phyloP scores from a whole-genome alignment of 1,140 invertebrate genomes.

The Zophobas morio region DNA sequence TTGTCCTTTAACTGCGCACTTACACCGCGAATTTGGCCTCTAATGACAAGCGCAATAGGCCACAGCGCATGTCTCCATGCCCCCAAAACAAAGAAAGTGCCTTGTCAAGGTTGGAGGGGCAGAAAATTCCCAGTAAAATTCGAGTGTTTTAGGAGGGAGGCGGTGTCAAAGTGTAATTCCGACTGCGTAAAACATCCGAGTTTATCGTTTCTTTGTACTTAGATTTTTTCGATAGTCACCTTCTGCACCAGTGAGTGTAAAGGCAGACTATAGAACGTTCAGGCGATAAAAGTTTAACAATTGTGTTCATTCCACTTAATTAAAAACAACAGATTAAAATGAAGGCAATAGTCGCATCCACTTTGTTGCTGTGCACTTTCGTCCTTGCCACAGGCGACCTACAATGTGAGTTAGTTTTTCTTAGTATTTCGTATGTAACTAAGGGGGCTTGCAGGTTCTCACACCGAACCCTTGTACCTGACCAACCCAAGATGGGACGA shows the following conservation, averaged over 20 bases:
- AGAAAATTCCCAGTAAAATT: constrained; percentile 43
- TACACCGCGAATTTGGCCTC: constrained; percentile 30
- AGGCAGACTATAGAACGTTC: constrained; percentile 71
- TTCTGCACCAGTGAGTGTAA: constrained; percentile 94
- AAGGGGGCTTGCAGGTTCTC: constrained; percentile 19
- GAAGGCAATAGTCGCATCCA: constrained; percentile 67
- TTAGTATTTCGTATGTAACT: constrained; percentile 23
- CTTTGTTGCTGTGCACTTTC: constrained; percentile 61
- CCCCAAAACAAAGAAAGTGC: constrained; percentile 52
- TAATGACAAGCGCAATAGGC: constrained; percentile 45
- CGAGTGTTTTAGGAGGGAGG: constrained; percentile 20
- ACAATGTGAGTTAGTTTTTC: constrained; percentile 70
- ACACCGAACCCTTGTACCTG: not conserved
- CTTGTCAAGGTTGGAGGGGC: constrained; percentile 47
- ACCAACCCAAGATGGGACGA: constrained; percentile 72
- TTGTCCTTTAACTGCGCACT: constrained; percentile 38
- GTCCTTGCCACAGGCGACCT: constrained; percentile 67
- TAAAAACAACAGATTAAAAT: constrained; percentile 63
- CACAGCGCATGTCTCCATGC: constrained; percentile 23
- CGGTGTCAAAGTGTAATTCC: constrained; percentile 37
- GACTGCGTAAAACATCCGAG: constrained; percentile 24
- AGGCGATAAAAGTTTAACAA: constrained; percentile 10
- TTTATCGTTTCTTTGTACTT: constrained; percentile 38
- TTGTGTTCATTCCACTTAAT: constrained; percentile 19
- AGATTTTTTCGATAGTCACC: constrained; percentile 70